Conservation (phyloP, 2,797 vertebrate species). For the Xiphorhynchus erythropygius region DNA sequence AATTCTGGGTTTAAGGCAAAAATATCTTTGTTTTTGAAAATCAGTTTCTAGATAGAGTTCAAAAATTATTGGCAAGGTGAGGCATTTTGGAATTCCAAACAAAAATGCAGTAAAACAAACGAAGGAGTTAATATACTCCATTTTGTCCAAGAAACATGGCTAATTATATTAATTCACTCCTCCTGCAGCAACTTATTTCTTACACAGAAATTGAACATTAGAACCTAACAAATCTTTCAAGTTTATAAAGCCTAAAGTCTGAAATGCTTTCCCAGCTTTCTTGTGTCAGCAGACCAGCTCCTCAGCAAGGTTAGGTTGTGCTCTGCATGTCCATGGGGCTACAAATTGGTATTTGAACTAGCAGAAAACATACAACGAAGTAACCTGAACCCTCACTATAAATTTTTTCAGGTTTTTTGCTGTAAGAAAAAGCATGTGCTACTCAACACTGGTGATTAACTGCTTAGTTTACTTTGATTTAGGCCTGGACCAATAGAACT, state of each 20-base stretch:
- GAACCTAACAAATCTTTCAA: not conserved
- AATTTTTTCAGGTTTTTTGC: not conserved
- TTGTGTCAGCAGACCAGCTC: not conserved
- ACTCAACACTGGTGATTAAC: not conserved
- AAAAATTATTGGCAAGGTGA: not conserved
- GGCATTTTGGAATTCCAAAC: not conserved
- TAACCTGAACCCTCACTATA: not conserved
- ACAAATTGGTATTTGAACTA: rapidly evolving
- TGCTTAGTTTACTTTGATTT: not conserved
- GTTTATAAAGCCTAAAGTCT: not conserved
- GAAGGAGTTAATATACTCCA: not conserved
- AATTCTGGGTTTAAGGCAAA: not conserved
- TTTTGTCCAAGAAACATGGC: not conserved
- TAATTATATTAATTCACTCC: not conserved
- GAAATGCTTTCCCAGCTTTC: not conserved
- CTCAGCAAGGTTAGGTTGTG: not conserved
- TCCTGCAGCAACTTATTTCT: not conserved
- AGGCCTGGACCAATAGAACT: not conserved
- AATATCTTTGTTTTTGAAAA: not conserved
- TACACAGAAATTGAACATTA: not conserved
- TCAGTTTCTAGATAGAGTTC: not conserved
- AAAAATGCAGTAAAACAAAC: not conserved
- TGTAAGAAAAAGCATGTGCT: not conserved
- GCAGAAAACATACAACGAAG: not conserved
- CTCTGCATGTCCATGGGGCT: not conserved